Evolutionary conservation across 2,113 vertebrate genomes (phyloP).

Genomic region (Pholis gunnellus): DNA sequence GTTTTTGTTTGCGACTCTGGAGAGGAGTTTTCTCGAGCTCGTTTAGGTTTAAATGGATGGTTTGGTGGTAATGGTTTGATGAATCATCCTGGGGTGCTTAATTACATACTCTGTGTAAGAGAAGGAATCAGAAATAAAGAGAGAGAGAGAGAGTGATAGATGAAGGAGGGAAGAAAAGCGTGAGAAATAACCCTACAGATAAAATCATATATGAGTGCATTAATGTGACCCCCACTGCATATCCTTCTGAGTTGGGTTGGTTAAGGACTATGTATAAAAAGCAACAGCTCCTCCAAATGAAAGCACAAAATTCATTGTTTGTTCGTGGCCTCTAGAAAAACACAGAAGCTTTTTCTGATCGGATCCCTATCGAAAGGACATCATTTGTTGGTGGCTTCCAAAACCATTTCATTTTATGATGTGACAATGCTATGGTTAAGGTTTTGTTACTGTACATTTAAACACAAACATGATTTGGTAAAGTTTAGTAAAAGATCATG

Average conservation of each 20-base stretch:
- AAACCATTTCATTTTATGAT: background rate
- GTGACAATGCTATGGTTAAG: background rate
- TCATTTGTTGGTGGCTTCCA: background rate
- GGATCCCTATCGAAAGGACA: background rate
- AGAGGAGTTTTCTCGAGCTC: constrained; percentile 34
- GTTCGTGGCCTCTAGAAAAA: background rate
- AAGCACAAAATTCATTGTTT: background rate
- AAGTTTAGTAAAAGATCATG: too few relatives aligned
- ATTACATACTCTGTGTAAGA: constrained; percentile 19
- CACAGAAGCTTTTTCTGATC: background rate
- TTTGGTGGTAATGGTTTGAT: constrained; percentile 19
- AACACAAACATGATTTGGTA: background rate
- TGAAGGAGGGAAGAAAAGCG: background rate
- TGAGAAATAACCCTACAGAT: background rate
- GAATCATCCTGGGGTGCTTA: constrained; percentile 35
- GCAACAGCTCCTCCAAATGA: background rate
- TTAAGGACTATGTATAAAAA: background rate
- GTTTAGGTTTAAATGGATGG: constrained; percentile 27
- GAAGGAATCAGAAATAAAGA: background rate
- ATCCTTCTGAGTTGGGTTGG: background rate
- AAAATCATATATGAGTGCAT: background rate
- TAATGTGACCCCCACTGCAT: background rate
- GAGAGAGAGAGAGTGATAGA: background rate
- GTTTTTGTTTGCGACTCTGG: constrained; percentile 35
- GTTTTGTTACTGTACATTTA: background rate